Evolutionary conservation across 1,140 invertebrate species (phyloP).

Genomic region (Leptopilina clavipes): DNA sequence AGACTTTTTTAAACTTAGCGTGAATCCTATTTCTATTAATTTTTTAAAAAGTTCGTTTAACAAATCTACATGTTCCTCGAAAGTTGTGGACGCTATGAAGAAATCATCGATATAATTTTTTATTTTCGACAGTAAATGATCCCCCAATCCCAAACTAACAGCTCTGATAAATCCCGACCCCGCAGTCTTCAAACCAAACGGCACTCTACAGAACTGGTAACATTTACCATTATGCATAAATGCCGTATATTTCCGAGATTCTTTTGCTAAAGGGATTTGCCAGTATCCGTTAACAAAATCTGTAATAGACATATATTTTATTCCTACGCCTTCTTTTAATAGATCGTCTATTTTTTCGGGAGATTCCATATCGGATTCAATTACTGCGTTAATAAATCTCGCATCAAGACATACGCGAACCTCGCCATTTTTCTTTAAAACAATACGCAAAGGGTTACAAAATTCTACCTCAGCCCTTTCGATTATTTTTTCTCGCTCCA

Average conservation of each 20-base stretch:
- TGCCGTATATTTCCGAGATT: neutral
- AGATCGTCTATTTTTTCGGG: neutral
- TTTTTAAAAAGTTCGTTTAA: neutral
- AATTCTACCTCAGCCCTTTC: neutral
- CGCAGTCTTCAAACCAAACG: neutral
- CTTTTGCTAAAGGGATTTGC: neutral
- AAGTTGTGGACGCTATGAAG: neutral
- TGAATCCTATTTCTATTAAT: neutral
- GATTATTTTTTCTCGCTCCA: neutral
- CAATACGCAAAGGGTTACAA: neutral
- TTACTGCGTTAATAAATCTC: neutral
- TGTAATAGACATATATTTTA: neutral
- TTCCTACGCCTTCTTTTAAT: neutral
- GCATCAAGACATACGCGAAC: neutral
- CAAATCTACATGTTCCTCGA: neutral
- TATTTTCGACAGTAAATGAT: neutral
- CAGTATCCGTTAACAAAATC: constrained; percentile 2
- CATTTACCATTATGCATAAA: neutral
- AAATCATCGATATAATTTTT: neutral
- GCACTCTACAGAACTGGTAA: neutral
- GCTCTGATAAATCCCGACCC: neutral
- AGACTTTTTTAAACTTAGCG: neutral
- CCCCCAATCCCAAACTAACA: neutral
- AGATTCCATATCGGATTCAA: neutral
- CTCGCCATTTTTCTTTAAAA: neutral